Conservation (phyloP, 2,113 vertebrate species). For the Stomatorhinus ivindoensis region DNA sequence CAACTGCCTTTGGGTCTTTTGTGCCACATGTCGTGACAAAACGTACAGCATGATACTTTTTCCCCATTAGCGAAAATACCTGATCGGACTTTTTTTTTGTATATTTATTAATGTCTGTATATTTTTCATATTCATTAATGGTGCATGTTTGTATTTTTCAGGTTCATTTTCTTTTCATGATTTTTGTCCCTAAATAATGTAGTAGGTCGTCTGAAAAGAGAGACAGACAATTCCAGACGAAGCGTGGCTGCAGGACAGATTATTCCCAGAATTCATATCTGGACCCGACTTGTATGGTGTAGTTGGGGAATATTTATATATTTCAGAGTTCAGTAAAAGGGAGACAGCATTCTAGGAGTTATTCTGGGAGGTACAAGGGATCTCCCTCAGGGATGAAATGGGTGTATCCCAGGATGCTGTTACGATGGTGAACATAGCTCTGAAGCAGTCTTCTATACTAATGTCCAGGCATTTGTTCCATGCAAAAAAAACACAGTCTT, state of each 20-base stretch:
- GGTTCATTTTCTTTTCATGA: background rate
- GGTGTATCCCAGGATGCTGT: background rate
- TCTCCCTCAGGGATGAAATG: background rate
- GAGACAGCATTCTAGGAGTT: background rate
- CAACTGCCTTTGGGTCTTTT: background rate
- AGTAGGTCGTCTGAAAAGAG: background rate
- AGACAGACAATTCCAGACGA: background rate
- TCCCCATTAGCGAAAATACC: background rate
- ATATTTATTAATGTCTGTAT: background rate
- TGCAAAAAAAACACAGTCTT: background rate
- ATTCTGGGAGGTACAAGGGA: background rate
- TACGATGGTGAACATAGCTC: background rate
- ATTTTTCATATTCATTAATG: background rate
- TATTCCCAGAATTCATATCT: background rate
- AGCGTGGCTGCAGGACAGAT: background rate
- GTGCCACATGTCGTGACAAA: background rate
- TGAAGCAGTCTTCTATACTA: background rate
- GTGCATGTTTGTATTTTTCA: background rate
- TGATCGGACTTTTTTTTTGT: background rate
- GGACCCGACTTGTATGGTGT: background rate
- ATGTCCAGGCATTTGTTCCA: constrained; percentile 1
- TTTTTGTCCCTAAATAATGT: background rate
- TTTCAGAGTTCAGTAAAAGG: background rate
- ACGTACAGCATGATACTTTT: background rate
- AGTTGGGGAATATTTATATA: constrained; percentile 25